phyloP scores from a whole-genome alignment of 2,888 invertebrate species.

The Drosophila siamana region DNA sequence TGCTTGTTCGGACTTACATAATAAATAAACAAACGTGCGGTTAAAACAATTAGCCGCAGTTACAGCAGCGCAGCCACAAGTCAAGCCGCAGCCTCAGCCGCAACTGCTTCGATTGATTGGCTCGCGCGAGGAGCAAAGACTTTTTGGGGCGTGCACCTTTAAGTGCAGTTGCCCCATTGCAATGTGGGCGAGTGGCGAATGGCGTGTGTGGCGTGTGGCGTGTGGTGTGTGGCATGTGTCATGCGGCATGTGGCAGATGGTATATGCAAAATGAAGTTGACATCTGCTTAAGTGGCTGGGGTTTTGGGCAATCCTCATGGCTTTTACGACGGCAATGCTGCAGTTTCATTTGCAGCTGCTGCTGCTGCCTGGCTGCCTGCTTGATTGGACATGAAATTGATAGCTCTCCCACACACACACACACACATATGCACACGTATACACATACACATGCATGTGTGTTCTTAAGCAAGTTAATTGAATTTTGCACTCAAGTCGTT shows the following conservation, averaged over 20 bases:
- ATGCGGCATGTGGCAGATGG: slow-evolving; percentile 48
- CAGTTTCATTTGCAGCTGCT: slow-evolving; percentile 66
- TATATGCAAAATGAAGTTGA: slow-evolving; percentile 82
- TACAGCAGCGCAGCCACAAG: slow-evolving; percentile 48
- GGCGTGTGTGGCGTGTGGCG: too few relatives aligned
- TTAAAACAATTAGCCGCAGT: slow-evolving; percentile 76
- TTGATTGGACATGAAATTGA: slow-evolving; percentile 84
- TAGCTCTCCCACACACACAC: slow-evolving; percentile 63
- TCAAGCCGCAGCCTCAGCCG: slow-evolving; percentile 63
- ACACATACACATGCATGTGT: slow-evolving; percentile 24
- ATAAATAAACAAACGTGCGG: slow-evolving; percentile 71
- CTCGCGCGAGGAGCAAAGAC: slow-evolving; percentile 13
- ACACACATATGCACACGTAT: slow-evolving; percentile 18
- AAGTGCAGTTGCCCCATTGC: slow-evolving; percentile 28
- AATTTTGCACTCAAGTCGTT: slow-evolving; percentile 80
- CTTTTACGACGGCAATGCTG: slow-evolving; percentile 42
- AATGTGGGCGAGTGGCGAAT: not conserved
- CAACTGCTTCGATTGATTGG: slow-evolving; percentile 56
- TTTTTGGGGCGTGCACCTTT: slow-evolving; percentile 43
- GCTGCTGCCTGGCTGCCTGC: slow-evolving; percentile 68
- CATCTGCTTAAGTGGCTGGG: slow-evolving; percentile 81
- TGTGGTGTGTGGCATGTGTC: slow-evolving; percentile 21
- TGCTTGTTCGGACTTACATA: slow-evolving; percentile 28
- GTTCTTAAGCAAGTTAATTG: slow-evolving; percentile 81
- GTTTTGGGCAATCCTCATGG: slow-evolving; percentile 63